A percentile compares a stretch with the other conserved stretches of the same genome.
These are phyloP conservation scores for Cepaea hortensis DNA, from an alignment of 2,888 invertebrate genomes.

Conservation along the genomic window DNA sequence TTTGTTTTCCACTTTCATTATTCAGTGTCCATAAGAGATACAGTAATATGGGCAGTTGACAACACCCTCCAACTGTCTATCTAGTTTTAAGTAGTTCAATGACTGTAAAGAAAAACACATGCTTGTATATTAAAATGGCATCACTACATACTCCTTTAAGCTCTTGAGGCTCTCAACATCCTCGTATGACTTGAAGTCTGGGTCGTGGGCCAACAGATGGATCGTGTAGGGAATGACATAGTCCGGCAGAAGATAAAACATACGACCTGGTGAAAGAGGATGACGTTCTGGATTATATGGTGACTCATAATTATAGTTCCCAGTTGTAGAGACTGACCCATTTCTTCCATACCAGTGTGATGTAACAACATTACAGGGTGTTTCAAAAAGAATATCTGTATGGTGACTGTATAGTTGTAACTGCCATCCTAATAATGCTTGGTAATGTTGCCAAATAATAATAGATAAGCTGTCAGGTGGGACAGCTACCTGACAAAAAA, in stretches of 20 bases:
- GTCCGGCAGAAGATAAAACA: slow-evolving; percentile 85
- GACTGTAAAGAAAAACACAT: too few relatives aligned
- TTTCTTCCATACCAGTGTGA: background rate
- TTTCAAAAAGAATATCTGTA: background rate
- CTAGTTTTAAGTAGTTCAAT: too few relatives aligned
- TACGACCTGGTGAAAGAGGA: slow-evolving; percentile 60
- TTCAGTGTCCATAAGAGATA: too few relatives aligned
- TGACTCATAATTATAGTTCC: background rate
- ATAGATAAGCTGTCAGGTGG: too few relatives aligned
- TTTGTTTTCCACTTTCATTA: too few relatives aligned
- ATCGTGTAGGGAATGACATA: slow-evolving; percentile 98
- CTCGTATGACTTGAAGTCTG: slow-evolving; percentile 86
- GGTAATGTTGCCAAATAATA: too few relatives aligned
- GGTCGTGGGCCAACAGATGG: slow-evolving; percentile 95
- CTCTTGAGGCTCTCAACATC: slow-evolving; percentile 87
- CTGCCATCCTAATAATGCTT: background rate
- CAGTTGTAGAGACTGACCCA: background rate
- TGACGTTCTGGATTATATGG: background rate
- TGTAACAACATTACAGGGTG: background rate
- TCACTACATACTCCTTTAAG: slow-evolving; percentile 78
- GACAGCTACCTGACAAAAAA: too few relatives aligned
- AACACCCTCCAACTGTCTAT: too few relatives aligned
- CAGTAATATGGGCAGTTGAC: too few relatives aligned
- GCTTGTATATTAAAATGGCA: too few relatives aligned
- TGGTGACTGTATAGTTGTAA: background rate